Conservation (phyloP, 2,797 vertebrate species). For the Furcifer pardalis region DNA sequence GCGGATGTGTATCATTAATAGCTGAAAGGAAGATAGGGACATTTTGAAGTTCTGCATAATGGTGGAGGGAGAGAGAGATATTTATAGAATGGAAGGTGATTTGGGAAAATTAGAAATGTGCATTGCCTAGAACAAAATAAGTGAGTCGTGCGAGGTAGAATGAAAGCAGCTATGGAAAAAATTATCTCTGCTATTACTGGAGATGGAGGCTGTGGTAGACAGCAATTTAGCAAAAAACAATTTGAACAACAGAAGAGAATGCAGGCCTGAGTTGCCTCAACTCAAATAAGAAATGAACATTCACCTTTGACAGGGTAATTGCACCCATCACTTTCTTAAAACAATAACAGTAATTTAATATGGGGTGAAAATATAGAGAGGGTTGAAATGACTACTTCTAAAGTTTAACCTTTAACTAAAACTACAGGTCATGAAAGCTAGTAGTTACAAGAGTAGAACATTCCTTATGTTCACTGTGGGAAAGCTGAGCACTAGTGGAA, state of each 20-base stretch:
- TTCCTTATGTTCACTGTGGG: background rate
- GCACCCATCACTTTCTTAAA: background rate
- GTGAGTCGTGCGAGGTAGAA: constrained; percentile 8
- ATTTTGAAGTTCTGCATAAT: background rate
- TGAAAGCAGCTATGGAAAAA: background rate
- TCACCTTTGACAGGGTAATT: background rate
- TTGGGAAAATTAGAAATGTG: constrained; percentile 23
- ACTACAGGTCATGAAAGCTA: background rate
- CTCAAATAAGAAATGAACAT: background rate
- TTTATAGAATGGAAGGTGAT: background rate
- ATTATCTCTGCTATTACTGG: background rate
- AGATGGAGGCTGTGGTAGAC: background rate
- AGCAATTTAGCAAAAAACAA: background rate
- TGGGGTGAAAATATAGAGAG: background rate
- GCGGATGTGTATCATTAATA: background rate
- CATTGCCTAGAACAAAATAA: constrained; percentile 1
- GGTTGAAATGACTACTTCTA: too few species aligned
- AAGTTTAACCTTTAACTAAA: too few species aligned
- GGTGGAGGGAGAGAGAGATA: background rate
- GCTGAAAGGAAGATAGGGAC: background rate
- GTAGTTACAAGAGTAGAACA: background rate
- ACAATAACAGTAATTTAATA: background rate
- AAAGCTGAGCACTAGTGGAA: background rate
- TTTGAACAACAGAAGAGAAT: constrained; percentile 4
- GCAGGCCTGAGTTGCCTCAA: background rate